phyloP scores from a whole-genome alignment of 23 tunicate genomes.

The Ciona savignyi region DNA sequence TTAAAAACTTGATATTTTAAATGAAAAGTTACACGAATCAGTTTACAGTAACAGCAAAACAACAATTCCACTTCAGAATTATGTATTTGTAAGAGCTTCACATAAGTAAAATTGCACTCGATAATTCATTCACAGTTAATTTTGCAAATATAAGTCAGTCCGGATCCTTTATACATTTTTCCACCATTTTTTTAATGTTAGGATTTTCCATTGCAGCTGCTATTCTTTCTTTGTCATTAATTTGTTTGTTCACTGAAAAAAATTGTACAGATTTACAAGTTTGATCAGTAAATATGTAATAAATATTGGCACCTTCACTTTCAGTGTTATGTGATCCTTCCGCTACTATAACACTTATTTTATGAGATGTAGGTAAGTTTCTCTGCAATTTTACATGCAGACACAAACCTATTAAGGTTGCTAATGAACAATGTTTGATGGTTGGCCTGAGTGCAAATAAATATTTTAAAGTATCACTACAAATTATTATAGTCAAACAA shows the following conservation, averaged over 20 bases:
- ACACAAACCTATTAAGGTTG: slow-evolving; percentile 91
- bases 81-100: neutral
- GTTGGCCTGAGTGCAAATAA: slow-evolving; percentile 52
- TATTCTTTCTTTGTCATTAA: slow-evolving; percentile 86
- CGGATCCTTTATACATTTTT: slow-evolving; percentile 86
- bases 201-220: slow-evolving; percentile 98
- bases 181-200: slow-evolving; percentile 58
- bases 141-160: neutral
- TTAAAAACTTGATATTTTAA: neutral
- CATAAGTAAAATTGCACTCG: neutral
- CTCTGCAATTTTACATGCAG: slow-evolving; percentile 72
- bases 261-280: neutral
- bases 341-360: slow-evolving; percentile 47
- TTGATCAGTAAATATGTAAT: too few relatives aligned
- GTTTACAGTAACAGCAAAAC: neutral
- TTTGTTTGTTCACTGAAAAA: slow-evolving; percentile 85
- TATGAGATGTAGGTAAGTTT: slow-evolving; percentile 62
- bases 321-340: slow-evolving; percentile 93
- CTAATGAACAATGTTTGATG: slow-evolving; percentile 90
- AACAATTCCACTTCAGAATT: neutral
- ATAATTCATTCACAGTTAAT: neutral
- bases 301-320: slow-evolving; percentile 38
- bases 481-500: neutral
- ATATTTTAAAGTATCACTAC: neutral
- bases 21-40: neutral